These are phyloP conservation scores for Platycercus adscitus DNA, from an alignment of 2,113 vertebrate genomes.

Conservation along the genomic window DNA sequence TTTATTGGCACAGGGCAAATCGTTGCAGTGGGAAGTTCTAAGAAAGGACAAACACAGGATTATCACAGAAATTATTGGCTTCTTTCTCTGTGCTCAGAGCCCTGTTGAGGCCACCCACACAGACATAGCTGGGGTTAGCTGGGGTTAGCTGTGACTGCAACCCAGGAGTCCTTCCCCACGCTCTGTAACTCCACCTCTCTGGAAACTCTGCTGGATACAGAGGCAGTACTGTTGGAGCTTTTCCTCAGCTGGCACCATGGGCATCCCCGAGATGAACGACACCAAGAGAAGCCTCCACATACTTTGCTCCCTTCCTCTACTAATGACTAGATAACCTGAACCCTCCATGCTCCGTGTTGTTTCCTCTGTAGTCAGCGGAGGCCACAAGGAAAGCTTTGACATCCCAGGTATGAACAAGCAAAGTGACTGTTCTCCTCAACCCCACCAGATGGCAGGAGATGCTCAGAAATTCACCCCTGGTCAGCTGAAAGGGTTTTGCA, in stretches of 20 bases:
- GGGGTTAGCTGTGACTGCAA: background rate
- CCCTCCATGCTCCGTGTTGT: background rate
- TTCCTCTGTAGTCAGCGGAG: fast-evolving
- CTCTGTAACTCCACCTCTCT: fast-evolving
- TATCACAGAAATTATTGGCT: background rate
- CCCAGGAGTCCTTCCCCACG: fast-evolving
- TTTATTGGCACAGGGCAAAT: conserved; percentile 4
- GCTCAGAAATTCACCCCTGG: background rate
- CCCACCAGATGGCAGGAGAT: conserved; percentile 65
- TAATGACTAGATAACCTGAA: background rate
- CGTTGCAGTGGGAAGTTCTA: background rate
- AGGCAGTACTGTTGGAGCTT: background rate
- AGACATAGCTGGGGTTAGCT: background rate
- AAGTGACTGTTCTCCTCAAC: background rate
- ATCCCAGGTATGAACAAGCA: background rate
- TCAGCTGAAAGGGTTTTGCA: background rate
- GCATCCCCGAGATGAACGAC: background rate
- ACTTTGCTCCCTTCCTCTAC: background rate
- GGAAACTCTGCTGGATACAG: background rate
- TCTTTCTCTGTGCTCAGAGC: background rate
- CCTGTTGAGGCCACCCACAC: background rate
- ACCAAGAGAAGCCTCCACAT: background rate
- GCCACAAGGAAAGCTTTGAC: background rate
- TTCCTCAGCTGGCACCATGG: background rate
- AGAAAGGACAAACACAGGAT: background rate